Percentiles rank a stretch among this genome's conserved stretches.
Evolutionary conservation across 2,113 vertebrate genomes (phyloP).

Genomic region (Corapipo altera): DNA sequence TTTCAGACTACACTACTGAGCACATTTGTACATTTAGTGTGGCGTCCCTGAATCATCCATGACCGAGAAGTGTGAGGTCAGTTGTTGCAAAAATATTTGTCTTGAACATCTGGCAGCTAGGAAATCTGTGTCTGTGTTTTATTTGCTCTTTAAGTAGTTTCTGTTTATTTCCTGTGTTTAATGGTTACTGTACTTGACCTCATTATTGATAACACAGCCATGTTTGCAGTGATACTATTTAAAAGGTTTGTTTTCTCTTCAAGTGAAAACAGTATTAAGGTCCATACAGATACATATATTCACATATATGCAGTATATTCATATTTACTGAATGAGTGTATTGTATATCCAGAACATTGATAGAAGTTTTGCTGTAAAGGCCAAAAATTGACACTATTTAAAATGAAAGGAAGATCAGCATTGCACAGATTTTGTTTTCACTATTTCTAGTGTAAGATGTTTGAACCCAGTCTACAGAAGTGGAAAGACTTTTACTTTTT

Average conservation of each 20-base stretch:
- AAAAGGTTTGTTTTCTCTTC: neutral
- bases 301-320: too few relatives aligned
- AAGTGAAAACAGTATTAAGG: neutral
- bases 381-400: neutral
- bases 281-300: neutral
- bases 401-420: fast-evolving
- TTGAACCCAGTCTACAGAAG: neutral
- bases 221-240: neutral
- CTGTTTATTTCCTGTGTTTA: constrained; percentile 1
- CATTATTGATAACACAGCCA: neutral
- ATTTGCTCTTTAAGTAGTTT: neutral
- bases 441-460: neutral
- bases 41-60: neutral
- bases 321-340: neutral
- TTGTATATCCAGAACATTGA: neutral
- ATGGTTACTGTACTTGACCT: neutral
- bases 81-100: constrained; percentile 11
- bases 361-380: neutral
- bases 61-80: neutral
- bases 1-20: neutral
- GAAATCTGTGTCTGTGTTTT: neutral
- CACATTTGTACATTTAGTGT: neutral
- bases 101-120: neutral
- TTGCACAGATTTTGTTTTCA: neutral
- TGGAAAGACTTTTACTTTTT: neutral